A percentile compares a stretch with the other conserved stretches of the same genome.
These are phyloP conservation scores for Meta bourneti DNA, from an alignment of 2,888 invertebrate genomes.

Conservation along the genomic window DNA sequence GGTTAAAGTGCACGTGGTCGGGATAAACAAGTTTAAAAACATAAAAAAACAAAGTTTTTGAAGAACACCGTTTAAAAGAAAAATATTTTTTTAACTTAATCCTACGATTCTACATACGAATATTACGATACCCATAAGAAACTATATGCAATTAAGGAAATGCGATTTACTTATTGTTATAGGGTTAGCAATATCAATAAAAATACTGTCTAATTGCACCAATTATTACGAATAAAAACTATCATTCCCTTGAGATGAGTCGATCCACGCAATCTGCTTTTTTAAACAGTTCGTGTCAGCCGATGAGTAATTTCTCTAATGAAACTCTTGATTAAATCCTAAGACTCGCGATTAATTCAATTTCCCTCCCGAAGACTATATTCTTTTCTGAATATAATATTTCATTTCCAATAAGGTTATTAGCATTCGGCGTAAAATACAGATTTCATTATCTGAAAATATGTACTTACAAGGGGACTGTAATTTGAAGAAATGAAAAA, in stretches of 20 bases:
- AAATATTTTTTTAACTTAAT: too few relatives aligned
- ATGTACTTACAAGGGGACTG: background rate
- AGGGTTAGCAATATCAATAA: too few relatives aligned
- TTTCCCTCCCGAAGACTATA: background rate
- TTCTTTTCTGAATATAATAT: background rate
- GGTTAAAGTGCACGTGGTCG: too few relatives aligned
- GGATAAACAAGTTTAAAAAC: too few relatives aligned
- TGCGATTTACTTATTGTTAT: too few relatives aligned
- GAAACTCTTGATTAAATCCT: background rate
- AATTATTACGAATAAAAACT: background rate
- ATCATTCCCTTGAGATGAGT: background rate
- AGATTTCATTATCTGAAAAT: background rate
- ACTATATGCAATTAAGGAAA: too few relatives aligned
- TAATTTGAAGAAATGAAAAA: background rate
- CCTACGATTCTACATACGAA: too few relatives aligned
- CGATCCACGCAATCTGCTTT: background rate
- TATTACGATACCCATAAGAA: too few relatives aligned
- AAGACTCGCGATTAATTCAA: background rate
- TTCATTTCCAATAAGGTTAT: background rate
- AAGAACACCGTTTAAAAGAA: too few relatives aligned
- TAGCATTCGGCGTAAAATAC: background rate
- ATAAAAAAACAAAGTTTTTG: too few relatives aligned
- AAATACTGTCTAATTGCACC: background rate
- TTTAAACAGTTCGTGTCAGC: background rate
- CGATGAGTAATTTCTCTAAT: background rate